A percentile compares a stretch with the other conserved stretches of the same genome.
These are phyloP conservation scores for Archocentrus centrarchus DNA, from an alignment of 2,113 vertebrate genomes.

Conservation along the genomic window DNA sequence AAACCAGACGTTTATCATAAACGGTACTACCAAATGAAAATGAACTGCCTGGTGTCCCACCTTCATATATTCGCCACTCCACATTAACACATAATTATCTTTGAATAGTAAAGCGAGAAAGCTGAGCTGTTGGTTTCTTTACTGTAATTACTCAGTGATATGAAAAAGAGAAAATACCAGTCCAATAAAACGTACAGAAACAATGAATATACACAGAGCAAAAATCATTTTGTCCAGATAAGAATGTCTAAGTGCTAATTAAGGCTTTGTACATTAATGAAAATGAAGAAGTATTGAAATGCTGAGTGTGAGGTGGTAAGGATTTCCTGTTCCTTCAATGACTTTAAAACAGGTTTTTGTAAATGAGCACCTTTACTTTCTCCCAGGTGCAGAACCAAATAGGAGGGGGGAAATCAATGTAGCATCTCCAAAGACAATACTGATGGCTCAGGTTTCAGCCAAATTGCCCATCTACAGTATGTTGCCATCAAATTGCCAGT, in stretches of 20 bases:
- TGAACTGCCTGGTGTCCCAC: background rate
- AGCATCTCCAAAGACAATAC: constrained; percentile 7
- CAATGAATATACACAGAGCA: constrained; percentile 12
- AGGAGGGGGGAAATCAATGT: constrained; percentile 34
- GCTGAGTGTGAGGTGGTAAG: constrained; percentile 18
- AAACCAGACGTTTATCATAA: background rate
- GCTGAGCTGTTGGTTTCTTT: background rate
- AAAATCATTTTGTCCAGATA: constrained; percentile 10
- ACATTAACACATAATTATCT: background rate
- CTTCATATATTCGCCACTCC: background rate
- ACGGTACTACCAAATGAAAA: background rate
- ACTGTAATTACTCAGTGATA: background rate
- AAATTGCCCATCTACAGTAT: background rate
- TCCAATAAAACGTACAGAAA: constrained; percentile 3
- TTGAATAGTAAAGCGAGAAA: background rate
- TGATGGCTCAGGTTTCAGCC: background rate
- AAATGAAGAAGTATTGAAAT: constrained; percentile 13
- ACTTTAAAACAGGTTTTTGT: constrained; percentile 36
- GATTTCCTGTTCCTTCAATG: constrained; percentile 9
- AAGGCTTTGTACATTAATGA: constrained; percentile 27
- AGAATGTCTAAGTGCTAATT: constrained; percentile 8
- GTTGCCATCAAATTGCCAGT: background rate
- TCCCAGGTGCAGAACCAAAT: background rate
- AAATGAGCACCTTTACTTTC: constrained; percentile 22
- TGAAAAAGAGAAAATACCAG: background rate